Percentiles rank a stretch among this genome's conserved stretches.
phyloP scores from a whole-genome alignment of 2,113 vertebrate genomes.

The Dromas ardeola region DNA sequence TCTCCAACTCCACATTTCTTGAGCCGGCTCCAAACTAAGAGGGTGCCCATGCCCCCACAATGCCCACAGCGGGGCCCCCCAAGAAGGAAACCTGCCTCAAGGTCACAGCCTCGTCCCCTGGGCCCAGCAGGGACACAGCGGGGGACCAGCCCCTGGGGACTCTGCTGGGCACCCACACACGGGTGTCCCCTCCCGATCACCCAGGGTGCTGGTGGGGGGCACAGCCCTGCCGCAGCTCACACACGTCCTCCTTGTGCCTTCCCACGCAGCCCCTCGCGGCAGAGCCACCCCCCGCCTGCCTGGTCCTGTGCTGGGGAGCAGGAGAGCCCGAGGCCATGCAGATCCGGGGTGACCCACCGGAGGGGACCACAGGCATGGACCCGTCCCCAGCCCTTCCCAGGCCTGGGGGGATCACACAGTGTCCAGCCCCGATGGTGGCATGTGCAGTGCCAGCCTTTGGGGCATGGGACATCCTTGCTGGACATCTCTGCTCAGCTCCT shows the following conservation, averaged over 20 bases:
- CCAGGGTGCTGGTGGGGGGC: neutral
- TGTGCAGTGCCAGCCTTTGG: neutral
- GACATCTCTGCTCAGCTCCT: neutral
- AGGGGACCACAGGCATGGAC: neutral
- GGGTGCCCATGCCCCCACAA: accelerated
- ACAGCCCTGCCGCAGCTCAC: neutral
- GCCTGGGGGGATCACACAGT: neutral
- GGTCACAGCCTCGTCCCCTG: neutral
- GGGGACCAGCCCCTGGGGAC: neutral
- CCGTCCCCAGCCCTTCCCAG: neutral
- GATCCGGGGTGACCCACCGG: neutral
- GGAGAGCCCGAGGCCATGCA: neutral
- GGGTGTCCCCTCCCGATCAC: neutral
- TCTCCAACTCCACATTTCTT: neutral
- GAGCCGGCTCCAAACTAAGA: accelerated
- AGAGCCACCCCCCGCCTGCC: neutral
- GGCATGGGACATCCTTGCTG: neutral
- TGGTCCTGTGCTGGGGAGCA: neutral
- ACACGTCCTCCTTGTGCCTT: neutral
- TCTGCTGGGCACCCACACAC: accelerated
- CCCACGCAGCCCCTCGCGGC: neutral
- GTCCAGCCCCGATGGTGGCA: neutral
- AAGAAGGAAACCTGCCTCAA: neutral
- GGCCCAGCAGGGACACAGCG: neutral
- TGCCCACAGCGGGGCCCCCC: too few species aligned